Evolutionary conservation across 2,888 invertebrate genomes (phyloP).

Genomic region (Rotaria magnacalcarata): DNA sequence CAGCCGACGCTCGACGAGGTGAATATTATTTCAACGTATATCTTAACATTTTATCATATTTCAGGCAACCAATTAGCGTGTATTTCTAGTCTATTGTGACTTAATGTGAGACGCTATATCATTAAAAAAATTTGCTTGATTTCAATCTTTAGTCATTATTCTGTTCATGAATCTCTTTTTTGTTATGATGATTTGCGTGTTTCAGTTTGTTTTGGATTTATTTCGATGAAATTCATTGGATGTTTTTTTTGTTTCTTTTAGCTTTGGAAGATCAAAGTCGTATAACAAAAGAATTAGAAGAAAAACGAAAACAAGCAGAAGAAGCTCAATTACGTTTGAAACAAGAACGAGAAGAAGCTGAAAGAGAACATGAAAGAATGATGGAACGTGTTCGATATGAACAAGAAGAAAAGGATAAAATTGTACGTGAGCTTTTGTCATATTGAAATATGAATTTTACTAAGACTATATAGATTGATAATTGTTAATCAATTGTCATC

Average conservation of each 20-base stretch:
- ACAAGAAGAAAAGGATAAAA: constrained; percentile 60
- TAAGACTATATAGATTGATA: too few species aligned
- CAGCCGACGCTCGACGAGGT: neutral
- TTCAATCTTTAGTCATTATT: neutral
- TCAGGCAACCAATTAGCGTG: neutral
- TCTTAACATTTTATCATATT: neutral
- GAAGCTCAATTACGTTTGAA: constrained; percentile 67
- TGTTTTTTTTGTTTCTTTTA: constrained; percentile 3
- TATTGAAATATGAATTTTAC: too few species aligned
- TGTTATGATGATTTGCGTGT: neutral
- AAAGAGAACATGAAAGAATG: constrained; percentile 82
- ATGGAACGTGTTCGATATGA: constrained; percentile 90
- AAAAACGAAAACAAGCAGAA: constrained; percentile 84
- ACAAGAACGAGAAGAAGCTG: constrained; percentile 61
- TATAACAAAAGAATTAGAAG: constrained; percentile 78
- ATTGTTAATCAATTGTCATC: too few species aligned
- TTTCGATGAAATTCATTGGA: neutral
- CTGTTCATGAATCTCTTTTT: too few species aligned
- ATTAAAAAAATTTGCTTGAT: neutral
- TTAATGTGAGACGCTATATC: neutral
- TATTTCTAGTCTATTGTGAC: neutral
- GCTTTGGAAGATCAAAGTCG: constrained; percentile 64
- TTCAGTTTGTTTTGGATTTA: neutral
- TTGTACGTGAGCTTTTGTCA: constrained; percentile 50
- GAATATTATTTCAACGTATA: neutral